Base-by-base conservation (phyloP, 2,113 vertebrate genomes). In the Phalacrocorax pelagicus region DNA sequence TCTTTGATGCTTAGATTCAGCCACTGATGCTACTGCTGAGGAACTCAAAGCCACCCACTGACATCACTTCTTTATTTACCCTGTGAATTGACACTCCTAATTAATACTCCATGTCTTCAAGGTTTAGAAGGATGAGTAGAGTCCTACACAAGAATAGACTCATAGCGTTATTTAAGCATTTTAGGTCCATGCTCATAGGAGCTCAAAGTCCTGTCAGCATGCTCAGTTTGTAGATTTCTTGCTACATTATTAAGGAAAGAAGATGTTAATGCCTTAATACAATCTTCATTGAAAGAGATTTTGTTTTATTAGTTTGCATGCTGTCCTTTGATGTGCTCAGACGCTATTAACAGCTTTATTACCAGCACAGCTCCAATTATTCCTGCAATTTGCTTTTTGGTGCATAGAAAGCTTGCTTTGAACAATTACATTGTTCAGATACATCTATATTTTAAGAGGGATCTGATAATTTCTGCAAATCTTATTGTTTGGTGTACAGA, bases 291-390 rank as follows among this genome's bases (percentile, higher is more conserved):
- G 9, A 69, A 89, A 95, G 65, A 66, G 4, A 66, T 70, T 94
- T 88, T 84, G 16, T 12, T 90, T 85, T 78, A 72, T 82, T 89
- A 61, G 24, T 77, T 81, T 91, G 52, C 30, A n/a, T 82, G 54
- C 55, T 90, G 66, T 49, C 74, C 38, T 93, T 92, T 92, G 73
- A 95, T 75, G 70, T 69, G 34, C 49, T 87, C 44, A 91, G 79
- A 46, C 36, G 72, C 72, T 85, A 49, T 81, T 91, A 96, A 81
- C 11, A 84, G 36, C 65, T 91, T 91, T 95, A 94, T 92, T 87
- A 90, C 66, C 67, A 90, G 61, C 62, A 94, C 58, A 96, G 29
- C 16, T 89, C 65, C 32, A 92, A 94, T 94, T 92, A 85, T 85
- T 84, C 40, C 65, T 54, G 62, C 36, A 93, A 83, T 94, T 88